Percentiles rank a stretch among this genome's conserved stretches.
These are phyloP conservation scores for Crypturellus tataupa DNA, from an alignment of 2,797 vertebrate genomes.

Conservation along the genomic window DNA sequence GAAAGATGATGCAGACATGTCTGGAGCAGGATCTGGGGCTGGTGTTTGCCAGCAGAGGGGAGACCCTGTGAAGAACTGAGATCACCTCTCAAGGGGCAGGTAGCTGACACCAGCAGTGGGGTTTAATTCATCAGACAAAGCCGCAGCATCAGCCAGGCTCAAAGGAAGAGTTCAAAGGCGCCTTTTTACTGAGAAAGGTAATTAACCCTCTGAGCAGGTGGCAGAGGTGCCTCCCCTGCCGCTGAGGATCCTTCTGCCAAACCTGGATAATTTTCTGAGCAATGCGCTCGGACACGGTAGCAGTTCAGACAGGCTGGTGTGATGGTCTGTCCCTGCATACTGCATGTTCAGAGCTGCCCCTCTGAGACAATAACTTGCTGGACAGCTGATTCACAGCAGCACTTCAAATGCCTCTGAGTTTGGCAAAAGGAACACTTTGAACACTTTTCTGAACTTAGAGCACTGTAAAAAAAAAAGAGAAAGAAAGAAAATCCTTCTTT, in stretches of 20 bases:
- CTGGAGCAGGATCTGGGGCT: not conserved
- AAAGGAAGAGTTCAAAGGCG: not conserved
- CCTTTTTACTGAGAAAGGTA: not conserved
- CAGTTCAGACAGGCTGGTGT: no score
- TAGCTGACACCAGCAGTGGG: not conserved
- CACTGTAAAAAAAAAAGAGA: not conserved
- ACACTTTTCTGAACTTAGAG: not conserved
- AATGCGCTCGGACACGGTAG: accelerated
- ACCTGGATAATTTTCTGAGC: not conserved
- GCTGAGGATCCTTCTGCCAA: not conserved
- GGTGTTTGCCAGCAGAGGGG: not conserved
- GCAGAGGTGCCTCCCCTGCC: not conserved
- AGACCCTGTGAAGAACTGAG: accelerated
- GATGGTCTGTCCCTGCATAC: accelerated
- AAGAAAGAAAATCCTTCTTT: not conserved
- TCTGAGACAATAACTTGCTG: not conserved
- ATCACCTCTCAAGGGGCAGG: not conserved
- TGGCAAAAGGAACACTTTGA: not conserved
- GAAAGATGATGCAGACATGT: not conserved
- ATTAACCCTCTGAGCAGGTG: accelerated
- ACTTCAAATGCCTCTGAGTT: accelerated
- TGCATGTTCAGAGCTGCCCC: accelerated
- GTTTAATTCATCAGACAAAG: not conserved
- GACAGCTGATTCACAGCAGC: not conserved
- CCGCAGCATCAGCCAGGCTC: not conserved